Evolutionary conservation across 2,797 vertebrate species (phyloP), one percentile per base, ranked within the genome.

Genomic region (Pantherophis vulpinus): DNA sequence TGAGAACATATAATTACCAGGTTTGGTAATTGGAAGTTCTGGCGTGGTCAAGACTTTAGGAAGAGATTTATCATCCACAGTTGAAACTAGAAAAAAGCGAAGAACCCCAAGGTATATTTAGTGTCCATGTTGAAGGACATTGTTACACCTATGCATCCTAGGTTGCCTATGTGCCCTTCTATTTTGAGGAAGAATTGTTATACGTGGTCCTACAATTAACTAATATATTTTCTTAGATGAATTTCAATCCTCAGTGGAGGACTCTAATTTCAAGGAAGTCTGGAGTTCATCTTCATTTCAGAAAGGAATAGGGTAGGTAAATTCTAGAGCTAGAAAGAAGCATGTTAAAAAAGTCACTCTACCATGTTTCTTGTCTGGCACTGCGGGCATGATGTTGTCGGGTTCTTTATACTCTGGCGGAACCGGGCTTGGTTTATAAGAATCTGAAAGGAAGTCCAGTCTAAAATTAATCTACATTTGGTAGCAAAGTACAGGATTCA

Each of bases 371-470:
- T 79, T 74, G 79, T 89, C 60, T 66, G 88, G 91, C n/a, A 93
- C 90, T 92, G 94, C 88, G 37, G 90, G 89, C 59, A 92, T 32
- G 63, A 16, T 79, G 79, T 27, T 55, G 51, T 32, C 14, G 1
- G 88, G 87, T 63, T 83, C 93, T 92, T 94, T 86, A 91, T n/a
- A n/a, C 86, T 83, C 88, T 79, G 95, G 90, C 54, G 54, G 5
- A 93, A 94, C 55, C 86, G 32, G 79, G 4, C 87, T 91, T 83
- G 61, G 86, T 91, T 87, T 90, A 90, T 90, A 88, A 23, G 91
- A 92, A 59, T 61, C 95, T 95, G 93, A 87, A 94, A 94, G 66
- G 91, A 90, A 92, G 25, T 6, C 93, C 91, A 92, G 25, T 90
- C 25, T 12, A 83, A 12, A 56, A 79, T 88, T 94, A 92, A 87